Conservation (phyloP, 2,888 invertebrate species). For the Ceramica pisi region DNA sequence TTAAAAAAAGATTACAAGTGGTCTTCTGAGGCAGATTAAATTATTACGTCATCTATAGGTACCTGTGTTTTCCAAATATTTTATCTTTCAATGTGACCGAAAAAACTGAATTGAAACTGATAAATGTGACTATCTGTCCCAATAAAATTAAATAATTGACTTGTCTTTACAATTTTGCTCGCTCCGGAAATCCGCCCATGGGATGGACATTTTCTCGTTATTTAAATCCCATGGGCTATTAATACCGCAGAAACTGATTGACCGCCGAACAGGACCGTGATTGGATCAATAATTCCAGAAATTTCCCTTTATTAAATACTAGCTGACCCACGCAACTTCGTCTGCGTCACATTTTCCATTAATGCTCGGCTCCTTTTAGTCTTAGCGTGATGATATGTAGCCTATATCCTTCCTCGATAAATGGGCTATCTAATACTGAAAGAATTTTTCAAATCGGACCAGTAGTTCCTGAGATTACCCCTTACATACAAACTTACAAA, state of each 20-base stretch:
- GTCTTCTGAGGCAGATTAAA: slow-evolving; percentile 1
- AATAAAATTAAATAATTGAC: neutral
- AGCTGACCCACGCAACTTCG: no score
- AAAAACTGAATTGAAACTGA: neutral
- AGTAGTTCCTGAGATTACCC: no score
- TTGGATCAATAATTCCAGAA: no score
- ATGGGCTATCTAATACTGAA: no score
- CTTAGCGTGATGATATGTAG: no score
- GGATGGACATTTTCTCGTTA: neutral
- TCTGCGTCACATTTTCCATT: no score
- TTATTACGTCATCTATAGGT: neutral
- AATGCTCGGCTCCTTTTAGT: no score
- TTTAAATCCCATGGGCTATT: neutral
- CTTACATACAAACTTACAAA: no score
- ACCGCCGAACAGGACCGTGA: no score
- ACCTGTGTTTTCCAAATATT: slow-evolving; percentile 10
- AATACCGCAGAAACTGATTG: neutral
- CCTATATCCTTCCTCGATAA: no score
- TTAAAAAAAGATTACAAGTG: neutral
- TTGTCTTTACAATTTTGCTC: neutral
- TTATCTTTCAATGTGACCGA: slow-evolving; percentile 44
- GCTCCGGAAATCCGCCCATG: neutral
- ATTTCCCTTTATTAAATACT: no score
- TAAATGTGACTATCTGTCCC: neutral
- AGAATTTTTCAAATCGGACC: no score